Conservation (phyloP, 2,888 invertebrate genomes). For the Drosophila aldrichi region DNA sequence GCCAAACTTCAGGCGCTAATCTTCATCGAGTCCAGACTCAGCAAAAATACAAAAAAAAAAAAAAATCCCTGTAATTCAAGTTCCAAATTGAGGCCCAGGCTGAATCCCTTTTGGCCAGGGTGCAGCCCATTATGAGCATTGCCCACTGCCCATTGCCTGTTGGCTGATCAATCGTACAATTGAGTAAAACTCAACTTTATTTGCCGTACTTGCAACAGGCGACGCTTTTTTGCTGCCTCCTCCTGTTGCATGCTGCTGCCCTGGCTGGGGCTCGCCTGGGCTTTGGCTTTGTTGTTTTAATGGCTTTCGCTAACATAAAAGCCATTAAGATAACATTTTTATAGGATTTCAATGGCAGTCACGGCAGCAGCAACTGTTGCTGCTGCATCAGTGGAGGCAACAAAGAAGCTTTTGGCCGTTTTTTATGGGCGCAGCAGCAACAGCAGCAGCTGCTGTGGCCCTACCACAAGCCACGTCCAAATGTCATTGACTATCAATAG, state of each 20-base stretch:
- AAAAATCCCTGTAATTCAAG: conserved; percentile 2
- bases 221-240: conserved; percentile 56
- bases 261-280: conserved; percentile 34
- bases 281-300: conserved; percentile 72
- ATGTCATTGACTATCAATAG: conserved; percentile 82
- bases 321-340: conserved; percentile 83
- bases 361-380: conserved; percentile 59
- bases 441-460: conserved; percentile 32
- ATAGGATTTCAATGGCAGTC: conserved; percentile 76
- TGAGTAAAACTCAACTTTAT: conserved; percentile 80
- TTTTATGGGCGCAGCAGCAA: conserved; percentile 50
- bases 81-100: conserved; percentile 53
- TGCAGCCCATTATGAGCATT: conserved; percentile 58
- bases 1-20: conserved; percentile 58
- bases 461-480: conserved; percentile 72
- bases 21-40: conserved; percentile 60
- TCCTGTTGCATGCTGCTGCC: conserved; percentile 28
- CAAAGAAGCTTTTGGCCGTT: conserved; percentile 63
- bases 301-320: conserved; percentile 83
- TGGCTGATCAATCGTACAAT: conserved; percentile 81
- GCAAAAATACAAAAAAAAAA: not conserved
- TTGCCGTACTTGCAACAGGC: conserved; percentile 72
- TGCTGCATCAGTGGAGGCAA: conserved; percentile 45
- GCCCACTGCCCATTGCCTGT: conserved; percentile 65
- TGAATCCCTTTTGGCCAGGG: conserved; percentile 62